Conservation (phyloP, 2,888 invertebrate genomes). For the Hipparchia semele region DNA sequence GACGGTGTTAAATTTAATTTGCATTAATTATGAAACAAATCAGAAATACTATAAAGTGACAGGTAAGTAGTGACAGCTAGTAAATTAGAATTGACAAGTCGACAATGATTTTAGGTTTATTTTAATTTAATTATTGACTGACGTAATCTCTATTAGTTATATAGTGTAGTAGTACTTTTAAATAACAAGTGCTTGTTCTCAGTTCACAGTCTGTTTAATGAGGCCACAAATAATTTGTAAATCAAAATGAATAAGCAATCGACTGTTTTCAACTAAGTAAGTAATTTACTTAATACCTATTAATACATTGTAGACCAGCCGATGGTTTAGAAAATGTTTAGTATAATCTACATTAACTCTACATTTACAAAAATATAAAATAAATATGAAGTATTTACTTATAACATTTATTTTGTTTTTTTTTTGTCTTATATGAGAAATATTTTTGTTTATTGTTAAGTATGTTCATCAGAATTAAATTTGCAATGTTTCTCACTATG, state of each 20-base stretch:
- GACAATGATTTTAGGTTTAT: constrained; percentile 11
- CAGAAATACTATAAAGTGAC: constrained; percentile 2
- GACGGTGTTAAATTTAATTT: neutral
- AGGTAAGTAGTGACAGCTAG: neutral
- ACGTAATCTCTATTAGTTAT: neutral
- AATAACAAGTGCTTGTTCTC: constrained; percentile 17
- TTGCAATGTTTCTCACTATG: constrained; percentile 29
- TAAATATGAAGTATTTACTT: neutral
- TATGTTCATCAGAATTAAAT: constrained; percentile 14
- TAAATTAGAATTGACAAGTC: constrained; percentile 16
- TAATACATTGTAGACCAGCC: too few relatives aligned
- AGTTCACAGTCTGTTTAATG: constrained; percentile 2
- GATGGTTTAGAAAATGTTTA: too few relatives aligned
- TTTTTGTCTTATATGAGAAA: neutral
- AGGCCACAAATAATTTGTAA: constrained; percentile 17
- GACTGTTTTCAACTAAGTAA: neutral
- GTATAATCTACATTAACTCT: neutral
- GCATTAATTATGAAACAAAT: neutral
- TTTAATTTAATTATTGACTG: constrained; percentile 19
- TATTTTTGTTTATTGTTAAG: constrained; percentile 15
- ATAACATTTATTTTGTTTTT: too few relatives aligned
- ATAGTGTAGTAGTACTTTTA: neutral
- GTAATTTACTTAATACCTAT: too few relatives aligned
- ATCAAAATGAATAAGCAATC: neutral
- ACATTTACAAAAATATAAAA: neutral